phyloP scores from a whole-genome alignment of 2,888 invertebrate genomes.

The Melanostoma mellinum region DNA sequence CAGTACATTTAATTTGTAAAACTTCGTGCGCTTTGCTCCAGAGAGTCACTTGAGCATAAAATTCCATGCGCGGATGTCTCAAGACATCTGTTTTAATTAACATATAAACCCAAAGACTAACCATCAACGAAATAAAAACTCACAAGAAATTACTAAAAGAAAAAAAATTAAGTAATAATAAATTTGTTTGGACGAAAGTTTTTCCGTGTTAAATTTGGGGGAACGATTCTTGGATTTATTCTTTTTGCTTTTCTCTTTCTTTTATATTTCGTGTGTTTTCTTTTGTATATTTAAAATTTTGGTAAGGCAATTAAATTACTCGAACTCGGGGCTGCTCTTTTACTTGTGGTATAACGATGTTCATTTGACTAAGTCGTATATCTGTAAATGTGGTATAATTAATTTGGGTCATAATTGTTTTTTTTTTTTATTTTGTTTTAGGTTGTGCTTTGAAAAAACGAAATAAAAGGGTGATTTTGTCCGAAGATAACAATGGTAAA shows the following conservation, averaged over 20 bases:
- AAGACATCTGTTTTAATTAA: constrained; percentile 73
- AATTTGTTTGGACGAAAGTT: constrained; percentile 54
- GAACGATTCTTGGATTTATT: constrained; percentile 70
- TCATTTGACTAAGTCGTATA: constrained; percentile 53
- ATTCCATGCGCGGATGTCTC: constrained; percentile 69
- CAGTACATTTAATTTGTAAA: constrained; percentile 56
- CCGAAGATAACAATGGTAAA: constrained; percentile 53
- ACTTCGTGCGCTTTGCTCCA: constrained; percentile 21
- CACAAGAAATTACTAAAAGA: background rate
- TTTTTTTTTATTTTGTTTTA: constrained; percentile 8
- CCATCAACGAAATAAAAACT: constrained; percentile 14
- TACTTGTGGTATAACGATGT: background rate
- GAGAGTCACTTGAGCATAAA: constrained; percentile 68
- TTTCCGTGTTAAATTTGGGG: constrained; percentile 66
- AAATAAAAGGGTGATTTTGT: constrained; percentile 50
- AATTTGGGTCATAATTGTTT: constrained; percentile 66
- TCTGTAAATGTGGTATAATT: constrained; percentile 66
- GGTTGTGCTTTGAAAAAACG: background rate
- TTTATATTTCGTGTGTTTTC: constrained; percentile 10
- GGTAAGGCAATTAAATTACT: constrained; percentile 18
- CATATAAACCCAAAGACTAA: constrained; percentile 46
- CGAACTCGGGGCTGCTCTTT: constrained; percentile 7
- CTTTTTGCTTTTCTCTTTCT: constrained; percentile 2
- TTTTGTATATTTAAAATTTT: constrained; percentile 5
- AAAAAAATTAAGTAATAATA: constrained; percentile 49